These are phyloP conservation scores for Chalcosyrphus nemorum DNA, from an alignment of 2,888 invertebrate species.

Conservation along the genomic window DNA sequence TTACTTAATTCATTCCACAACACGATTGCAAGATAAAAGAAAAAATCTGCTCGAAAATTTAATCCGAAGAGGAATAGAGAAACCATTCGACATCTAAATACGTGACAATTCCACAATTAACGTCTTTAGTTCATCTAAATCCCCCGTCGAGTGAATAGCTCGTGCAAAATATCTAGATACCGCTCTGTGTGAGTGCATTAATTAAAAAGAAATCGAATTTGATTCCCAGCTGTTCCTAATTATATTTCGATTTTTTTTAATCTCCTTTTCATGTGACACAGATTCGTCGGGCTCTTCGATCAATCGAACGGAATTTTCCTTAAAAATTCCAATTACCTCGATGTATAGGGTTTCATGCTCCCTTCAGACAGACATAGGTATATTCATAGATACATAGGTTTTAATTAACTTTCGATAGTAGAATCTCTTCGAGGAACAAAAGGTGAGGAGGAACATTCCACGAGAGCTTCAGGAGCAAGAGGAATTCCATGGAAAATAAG, in stretches of 20 bases:
- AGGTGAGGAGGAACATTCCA: conserved; percentile 8
- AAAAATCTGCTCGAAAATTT: background rate
- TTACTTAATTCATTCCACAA: conserved; percentile 20
- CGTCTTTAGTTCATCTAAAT: background rate
- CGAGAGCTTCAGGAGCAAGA: background rate
- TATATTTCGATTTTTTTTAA: background rate
- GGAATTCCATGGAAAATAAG: background rate
- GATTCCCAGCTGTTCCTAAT: background rate
- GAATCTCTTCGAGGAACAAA: background rate
- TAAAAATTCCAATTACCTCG: conserved; percentile 10
- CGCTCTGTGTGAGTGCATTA: background rate
- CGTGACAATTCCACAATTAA: conserved; percentile 24
- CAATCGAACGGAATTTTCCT: background rate
- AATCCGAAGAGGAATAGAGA: background rate
- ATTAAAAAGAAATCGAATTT: background rate
- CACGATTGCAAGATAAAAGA: conserved; percentile 9
- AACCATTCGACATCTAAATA: conserved; percentile 5
- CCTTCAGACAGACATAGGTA: background rate
- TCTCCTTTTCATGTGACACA: background rate
- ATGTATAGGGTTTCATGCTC: background rate
- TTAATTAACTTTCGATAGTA: conserved; percentile 51
- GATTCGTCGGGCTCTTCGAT: background rate
- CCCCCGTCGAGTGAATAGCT: background rate
- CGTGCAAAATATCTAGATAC: conserved; percentile 2
- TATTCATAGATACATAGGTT: background rate